Base-by-base conservation (phyloP, 2,113 vertebrate genomes). In the Clinocottus analis region DNA sequence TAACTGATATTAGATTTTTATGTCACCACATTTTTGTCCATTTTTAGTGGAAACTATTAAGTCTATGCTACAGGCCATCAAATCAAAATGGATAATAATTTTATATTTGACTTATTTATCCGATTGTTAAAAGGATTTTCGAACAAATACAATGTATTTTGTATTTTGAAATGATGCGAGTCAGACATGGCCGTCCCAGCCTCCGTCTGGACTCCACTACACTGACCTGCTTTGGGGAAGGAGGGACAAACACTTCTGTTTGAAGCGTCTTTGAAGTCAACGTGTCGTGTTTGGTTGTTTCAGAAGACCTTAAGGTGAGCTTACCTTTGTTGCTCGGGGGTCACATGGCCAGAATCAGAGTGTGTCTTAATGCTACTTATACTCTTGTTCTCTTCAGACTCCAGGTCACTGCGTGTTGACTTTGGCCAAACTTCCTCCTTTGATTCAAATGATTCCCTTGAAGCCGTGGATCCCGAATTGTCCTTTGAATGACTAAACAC, bases 371-470 rank as follows among this genome's bases (percentile, higher is more conserved):
- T 90, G 90, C 94, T 94, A 47, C 91, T 90, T 77, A 97, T 77
- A 73, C 96, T 97, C 92, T 89, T 76, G 33, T 93, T 96, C 90
- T 97, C 97, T 35, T 86, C 92, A 37, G 96, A 96, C 81, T 98
- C 97, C 0, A 95, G 94, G 41, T 95, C 94, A 0, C 95, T 96
- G 87, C 76, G 94, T 78, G 91, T 67, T 88, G 75, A 62, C 66
- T 90, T 90, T 23, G 75, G 41, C 14, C 19, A 49, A 19, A 56
- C 41, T 0, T 59, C 66, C 23, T 72, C 76, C 59, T 72, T 86
- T 14, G 64, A 73, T 59, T 90, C 80, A 43, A 75, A 39, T 0
- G 87, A 88, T 27, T 82, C 79, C 19, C 21, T 83, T 13, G 88
- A 89, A 31, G 75, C 1, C 16, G 68, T 79, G 12, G 78, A 92